These are phyloP conservation scores for Zoanthus solanderi DNA, from an alignment of 92 coral and sea anemone species.

Conservation along the genomic window DNA sequence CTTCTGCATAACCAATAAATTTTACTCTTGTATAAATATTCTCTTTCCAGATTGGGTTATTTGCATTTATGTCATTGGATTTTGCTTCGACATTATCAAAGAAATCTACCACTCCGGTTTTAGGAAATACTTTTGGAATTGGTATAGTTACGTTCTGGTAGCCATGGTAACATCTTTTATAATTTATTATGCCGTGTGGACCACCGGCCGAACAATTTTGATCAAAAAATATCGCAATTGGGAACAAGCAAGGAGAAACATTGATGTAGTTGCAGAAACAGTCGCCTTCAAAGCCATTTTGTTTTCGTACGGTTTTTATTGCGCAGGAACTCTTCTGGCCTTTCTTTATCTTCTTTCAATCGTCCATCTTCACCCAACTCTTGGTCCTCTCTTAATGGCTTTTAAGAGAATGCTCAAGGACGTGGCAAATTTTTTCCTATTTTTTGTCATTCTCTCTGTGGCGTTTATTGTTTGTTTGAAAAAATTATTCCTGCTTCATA, in stretches of 20 bases:
- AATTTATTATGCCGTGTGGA: slow-evolving; percentile 31
- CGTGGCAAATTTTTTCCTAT: slow-evolving; percentile 43
- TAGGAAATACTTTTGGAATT: slow-evolving; percentile 33
- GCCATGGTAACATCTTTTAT: slow-evolving; percentile 44
- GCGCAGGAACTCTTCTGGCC: slow-evolving; percentile 48
- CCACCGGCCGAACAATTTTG: slow-evolving; percentile 27
- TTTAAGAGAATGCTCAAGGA: slow-evolving; percentile 50
- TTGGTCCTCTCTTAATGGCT: slow-evolving; percentile 58
- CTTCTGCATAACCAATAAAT: neutral
- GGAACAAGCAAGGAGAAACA: slow-evolving; percentile 3
- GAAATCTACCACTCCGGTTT: slow-evolving; percentile 44
- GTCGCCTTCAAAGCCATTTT: slow-evolving; percentile 18
- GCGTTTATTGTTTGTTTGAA: slow-evolving; percentile 61
- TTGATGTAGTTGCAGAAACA: neutral
- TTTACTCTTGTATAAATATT: neutral
- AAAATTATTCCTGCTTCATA: slow-evolving; percentile 51
- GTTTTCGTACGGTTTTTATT: slow-evolving; percentile 48
- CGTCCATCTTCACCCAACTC: slow-evolving; percentile 27
- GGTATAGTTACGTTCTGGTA: slow-evolving; percentile 48
- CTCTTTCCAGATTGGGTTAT: slow-evolving; percentile 2
- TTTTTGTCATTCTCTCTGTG: slow-evolving; percentile 47
- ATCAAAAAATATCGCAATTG: neutral
- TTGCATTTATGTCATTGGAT: neutral
- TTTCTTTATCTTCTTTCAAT: slow-evolving; percentile 36
- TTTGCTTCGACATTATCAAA: slow-evolving; percentile 37